Evolutionary conservation across 1,140 invertebrate species (phyloP), one percentile per base, ranked within the genome.

Genomic region (Battus philenor): DNA sequence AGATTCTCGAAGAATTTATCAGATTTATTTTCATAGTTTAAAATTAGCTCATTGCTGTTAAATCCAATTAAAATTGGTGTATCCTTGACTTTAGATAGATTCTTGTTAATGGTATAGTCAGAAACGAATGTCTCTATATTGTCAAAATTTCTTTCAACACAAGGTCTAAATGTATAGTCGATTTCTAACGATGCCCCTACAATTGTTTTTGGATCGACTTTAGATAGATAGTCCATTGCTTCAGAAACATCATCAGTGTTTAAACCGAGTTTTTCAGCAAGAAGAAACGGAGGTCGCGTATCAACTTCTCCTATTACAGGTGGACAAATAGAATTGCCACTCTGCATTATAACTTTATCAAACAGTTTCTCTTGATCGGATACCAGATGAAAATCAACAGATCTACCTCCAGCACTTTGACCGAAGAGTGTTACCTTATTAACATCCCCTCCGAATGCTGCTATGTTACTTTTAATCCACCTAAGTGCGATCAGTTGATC

Each of bases 11-110:
- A 64, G 33, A 43, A 27, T n/a, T 45, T 32, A n/a, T 16, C 27
- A 12, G 54, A 29, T 43, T 29, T 32, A 16, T 45, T 29, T 3
- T 15, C 29, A 30, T 54, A 31, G 9, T 2, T 9, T 8, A 29
- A 4, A 9, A 39, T 49, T 9, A 38, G 8, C 52, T 70, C 68
- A 20, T 60, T 36, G 13, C 54, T 34, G 38, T 48, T 62, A 22
- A 57, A 59, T 22, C 64, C 68, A 11, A 57, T 32, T 6, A 70
- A 20, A 13, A 70, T 43, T 27, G 61, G 54, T n/a, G 57, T 49
- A 12, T 46, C 49, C 31, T 49, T 58, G 4, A 59, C 57, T 51
- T 58, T 68, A 13, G 64, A 52, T 1, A 56, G 30, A 34, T 34
- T 12, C 29, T 47, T 44, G n/a, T 55, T 53, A 1, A 62, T 30